A percentile compares a stretch with the other conserved stretches of the same genome.
Evolutionary conservation across 30 jellyfish, hydroid and myxozoan species (phyloP).

Genomic region (Hydractinia symbiolongicarpus): DNA sequence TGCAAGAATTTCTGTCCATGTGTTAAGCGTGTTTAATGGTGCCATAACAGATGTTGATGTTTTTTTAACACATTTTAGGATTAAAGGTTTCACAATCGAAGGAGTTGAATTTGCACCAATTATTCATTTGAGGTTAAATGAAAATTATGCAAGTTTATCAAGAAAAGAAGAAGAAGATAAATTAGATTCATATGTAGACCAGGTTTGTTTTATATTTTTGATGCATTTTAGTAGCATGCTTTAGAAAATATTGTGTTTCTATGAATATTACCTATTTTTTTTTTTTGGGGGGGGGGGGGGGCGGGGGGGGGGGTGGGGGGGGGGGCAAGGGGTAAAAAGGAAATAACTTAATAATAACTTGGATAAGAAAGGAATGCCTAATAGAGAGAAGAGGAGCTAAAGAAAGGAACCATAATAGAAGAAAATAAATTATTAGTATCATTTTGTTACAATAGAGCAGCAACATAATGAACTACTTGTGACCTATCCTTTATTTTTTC

Average conservation of each 20-base stretch:
- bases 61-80: slow-evolving; percentile 28
- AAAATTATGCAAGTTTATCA: slow-evolving; percentile 23
- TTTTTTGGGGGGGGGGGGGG: background rate
- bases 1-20: too few species aligned
- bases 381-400: too few species aligned
- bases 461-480: too few species aligned
- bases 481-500: background rate
- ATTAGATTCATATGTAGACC: slow-evolving; percentile 51
- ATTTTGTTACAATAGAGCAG: too few species aligned
- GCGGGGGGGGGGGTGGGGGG: background rate
- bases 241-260: background rate
- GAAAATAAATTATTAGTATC: too few species aligned
- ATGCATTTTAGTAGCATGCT: background rate
- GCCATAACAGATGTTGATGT: background rate
- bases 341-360: too few species aligned
- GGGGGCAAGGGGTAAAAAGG: too few species aligned
- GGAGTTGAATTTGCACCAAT: slow-evolving; percentile 84
- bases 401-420: too few species aligned
- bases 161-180: slow-evolving; percentile 62
- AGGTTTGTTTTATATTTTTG: slow-evolving; percentile 31
- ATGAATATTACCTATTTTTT: background rate
- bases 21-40: too few species aligned
- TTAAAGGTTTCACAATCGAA: slow-evolving; percentile 49
- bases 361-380: too few species aligned
- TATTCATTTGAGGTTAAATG: slow-evolving; percentile 62